Percentiles rank a stretch among this genome's conserved stretches.
Evolutionary conservation across 2,113 vertebrate species (phyloP).

Genomic region (Apteryx mantelli): DNA sequence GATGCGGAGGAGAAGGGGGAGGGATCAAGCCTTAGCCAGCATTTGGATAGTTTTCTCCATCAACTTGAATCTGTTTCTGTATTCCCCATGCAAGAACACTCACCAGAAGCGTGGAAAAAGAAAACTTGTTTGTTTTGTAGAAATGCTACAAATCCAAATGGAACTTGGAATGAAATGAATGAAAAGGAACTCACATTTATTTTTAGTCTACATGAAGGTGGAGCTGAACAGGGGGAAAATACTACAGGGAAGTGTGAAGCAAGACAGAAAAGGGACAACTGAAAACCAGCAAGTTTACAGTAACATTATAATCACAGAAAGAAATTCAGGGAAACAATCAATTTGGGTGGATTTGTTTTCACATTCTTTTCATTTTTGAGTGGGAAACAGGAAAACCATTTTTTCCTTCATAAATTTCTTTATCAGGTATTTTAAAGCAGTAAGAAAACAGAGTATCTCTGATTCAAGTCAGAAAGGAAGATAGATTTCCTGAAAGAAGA

Average conservation of each 20-base stretch:
- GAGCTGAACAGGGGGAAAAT: background rate
- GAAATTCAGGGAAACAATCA: background rate
- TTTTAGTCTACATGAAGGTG: background rate
- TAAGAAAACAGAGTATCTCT: background rate
- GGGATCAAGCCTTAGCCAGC: background rate
- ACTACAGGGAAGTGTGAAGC: background rate
- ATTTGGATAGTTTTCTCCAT: background rate
- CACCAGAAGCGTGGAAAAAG: background rate
- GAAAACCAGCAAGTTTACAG: background rate
- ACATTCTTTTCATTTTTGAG: background rate
- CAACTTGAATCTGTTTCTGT: background rate
- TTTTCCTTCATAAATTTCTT: background rate
- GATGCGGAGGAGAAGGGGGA: background rate
- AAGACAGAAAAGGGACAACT: background rate
- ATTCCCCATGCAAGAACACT: background rate
- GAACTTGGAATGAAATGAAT: background rate
- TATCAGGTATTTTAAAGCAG: background rate
- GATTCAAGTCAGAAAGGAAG: background rate
- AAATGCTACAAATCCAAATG: background rate
- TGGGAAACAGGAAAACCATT: background rate
- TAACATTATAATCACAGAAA: background rate
- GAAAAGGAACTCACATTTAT: background rate
- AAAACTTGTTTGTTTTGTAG: background rate
- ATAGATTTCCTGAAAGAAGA: background rate
- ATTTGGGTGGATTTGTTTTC: accelerated